Evolutionary conservation across 2,888 invertebrate species (phyloP).

Genomic region (Tryphoninae sp.): DNA sequence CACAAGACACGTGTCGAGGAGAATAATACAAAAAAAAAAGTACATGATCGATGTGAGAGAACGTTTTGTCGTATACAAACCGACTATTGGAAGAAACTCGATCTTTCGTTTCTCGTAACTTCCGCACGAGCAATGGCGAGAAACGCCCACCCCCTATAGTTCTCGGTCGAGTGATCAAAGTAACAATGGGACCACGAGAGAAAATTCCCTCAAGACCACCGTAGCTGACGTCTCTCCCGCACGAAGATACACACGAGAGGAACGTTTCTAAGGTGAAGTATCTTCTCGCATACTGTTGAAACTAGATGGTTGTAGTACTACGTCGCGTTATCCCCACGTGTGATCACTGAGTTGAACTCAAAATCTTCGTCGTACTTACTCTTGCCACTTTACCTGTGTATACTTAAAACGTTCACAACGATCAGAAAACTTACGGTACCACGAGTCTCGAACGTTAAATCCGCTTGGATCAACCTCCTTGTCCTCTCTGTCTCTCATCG

Average conservation of each 20-base stretch:
- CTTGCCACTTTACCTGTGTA: constrained; percentile 1
- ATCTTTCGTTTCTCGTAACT: constrained; percentile 46
- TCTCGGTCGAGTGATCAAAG: constrained; percentile 57
- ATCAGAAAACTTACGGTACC: constrained; percentile 47
- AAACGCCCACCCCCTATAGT: constrained; percentile 35
- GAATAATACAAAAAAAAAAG: not conserved
- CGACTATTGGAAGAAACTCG: constrained; percentile 43
- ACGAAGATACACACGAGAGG: not conserved
- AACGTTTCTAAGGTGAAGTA: not conserved
- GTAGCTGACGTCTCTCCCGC: constrained; percentile 27
- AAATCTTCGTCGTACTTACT: constrained; percentile 40
- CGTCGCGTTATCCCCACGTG: constrained; percentile 51
- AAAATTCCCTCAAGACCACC: constrained; percentile 10
- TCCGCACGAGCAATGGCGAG: constrained; percentile 18
- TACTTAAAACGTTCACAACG: constrained; percentile 23
- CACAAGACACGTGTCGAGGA: not conserved
- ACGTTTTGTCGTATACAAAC: constrained; percentile 1
- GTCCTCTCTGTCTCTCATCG: constrained; percentile 46
- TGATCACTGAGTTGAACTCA: constrained; percentile 41
- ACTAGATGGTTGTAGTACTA: constrained; percentile 34
- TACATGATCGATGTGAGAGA: not conserved
- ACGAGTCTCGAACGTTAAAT: constrained; percentile 53
- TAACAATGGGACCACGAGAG: constrained; percentile 53
- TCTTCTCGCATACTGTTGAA: constrained; percentile 21
- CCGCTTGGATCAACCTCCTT: constrained; percentile 42